phyloP scores from a whole-genome alignment of 2,113 vertebrate genomes.

The Mustela nigripes region DNA sequence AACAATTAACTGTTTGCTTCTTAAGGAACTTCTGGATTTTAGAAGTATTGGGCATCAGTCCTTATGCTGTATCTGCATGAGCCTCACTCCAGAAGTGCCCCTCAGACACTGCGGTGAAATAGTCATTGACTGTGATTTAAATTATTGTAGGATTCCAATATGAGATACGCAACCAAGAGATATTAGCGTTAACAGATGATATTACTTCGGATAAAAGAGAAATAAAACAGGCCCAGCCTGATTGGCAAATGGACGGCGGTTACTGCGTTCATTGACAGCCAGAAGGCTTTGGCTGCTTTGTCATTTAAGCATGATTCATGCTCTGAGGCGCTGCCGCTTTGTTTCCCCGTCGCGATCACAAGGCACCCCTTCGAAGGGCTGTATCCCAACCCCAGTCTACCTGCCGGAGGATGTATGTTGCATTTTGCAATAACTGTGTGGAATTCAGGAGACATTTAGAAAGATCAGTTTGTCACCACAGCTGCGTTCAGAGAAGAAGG shows the following conservation, averaged over 20 bases:
- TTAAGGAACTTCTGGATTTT: background rate
- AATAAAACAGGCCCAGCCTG: background rate
- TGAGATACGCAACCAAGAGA: background rate
- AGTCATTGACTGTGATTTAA: background rate
- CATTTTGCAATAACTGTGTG: background rate
- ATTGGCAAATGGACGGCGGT: background rate
- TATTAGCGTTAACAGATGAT: background rate
- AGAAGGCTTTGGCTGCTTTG: background rate
- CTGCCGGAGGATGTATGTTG: background rate
- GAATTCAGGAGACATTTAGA: background rate
- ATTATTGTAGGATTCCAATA: background rate
- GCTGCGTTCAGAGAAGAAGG: background rate
- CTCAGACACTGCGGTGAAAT: background rate
- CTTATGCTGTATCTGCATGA: background rate
- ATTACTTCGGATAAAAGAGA: background rate
- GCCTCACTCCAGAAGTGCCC: background rate
- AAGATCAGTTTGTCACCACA: background rate
- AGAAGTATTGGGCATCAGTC: background rate
- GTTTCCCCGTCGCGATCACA: background rate
- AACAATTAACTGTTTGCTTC: background rate
- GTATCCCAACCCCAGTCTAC: background rate
- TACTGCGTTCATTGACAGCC: background rate
- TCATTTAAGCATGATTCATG: fast-evolving
- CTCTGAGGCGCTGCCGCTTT: background rate
- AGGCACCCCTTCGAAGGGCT: background rate